Conservation (phyloP, 2,113 vertebrate genomes). For the Ancistrus triradiatus region DNA sequence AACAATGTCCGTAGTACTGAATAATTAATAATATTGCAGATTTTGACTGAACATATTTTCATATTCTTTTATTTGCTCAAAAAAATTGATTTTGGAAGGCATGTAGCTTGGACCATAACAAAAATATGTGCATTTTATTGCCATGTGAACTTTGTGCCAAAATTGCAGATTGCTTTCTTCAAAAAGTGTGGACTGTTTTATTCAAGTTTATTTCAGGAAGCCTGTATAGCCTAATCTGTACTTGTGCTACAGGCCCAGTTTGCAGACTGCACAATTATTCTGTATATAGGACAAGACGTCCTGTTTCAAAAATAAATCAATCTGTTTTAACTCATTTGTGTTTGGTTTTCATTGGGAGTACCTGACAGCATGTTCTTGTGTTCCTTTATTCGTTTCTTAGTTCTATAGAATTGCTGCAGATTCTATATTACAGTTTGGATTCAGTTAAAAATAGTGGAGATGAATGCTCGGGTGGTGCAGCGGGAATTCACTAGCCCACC, state of each 20-base stretch:
- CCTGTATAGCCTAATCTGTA: background rate
- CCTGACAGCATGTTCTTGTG: no score
- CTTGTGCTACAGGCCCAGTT: background rate
- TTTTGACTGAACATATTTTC: background rate
- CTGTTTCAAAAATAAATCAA: slow-evolving; percentile 11
- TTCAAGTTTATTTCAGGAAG: background rate
- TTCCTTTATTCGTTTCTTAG: no score
- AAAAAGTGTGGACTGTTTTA: background rate
- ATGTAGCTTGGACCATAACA: background rate
- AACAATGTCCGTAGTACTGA: background rate
- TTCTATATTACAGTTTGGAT: no score
- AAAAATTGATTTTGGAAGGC: background rate
- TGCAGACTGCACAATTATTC: slow-evolving; percentile 21
- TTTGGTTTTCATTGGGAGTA: background rate
- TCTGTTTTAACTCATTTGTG: background rate
- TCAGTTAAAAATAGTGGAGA: no score
- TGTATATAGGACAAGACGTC: slow-evolving; percentile 26
- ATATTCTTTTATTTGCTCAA: background rate
- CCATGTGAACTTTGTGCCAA: background rate
- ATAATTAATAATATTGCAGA: background rate
- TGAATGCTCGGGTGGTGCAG: no score
- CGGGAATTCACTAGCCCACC: no score
- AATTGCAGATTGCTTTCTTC: background rate
- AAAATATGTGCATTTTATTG: background rate
- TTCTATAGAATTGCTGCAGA: no score